Evolutionary conservation across 2,888 invertebrate genomes (phyloP).

Genomic region (Hypena proboscidalis): DNA sequence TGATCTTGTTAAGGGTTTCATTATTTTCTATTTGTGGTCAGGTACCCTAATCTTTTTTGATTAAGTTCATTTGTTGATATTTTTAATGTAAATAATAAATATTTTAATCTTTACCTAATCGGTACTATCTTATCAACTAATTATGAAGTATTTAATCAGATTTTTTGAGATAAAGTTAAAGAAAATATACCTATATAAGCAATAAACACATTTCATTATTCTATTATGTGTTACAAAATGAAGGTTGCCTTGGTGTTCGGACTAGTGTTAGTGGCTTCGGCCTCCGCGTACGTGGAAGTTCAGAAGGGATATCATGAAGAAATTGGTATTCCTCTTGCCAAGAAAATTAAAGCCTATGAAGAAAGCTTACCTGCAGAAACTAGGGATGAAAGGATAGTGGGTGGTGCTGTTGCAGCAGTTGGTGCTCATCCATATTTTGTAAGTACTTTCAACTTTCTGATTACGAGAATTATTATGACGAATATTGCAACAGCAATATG

Average conservation of each 20-base stretch:
- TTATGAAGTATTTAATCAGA: no score
- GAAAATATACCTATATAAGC: slow-evolving; percentile 20
- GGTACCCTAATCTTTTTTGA: no score
- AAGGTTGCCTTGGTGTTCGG: slow-evolving; percentile 37
- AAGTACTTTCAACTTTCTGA: slow-evolving; percentile 17
- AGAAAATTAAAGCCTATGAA: slow-evolving; percentile 55
- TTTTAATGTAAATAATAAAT: no score
- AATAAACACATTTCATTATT: neutral
- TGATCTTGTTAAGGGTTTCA: no score
- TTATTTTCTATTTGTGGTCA: no score
- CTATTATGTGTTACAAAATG: slow-evolving; percentile 36
- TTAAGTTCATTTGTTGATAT: no score
- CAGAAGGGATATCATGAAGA: slow-evolving; percentile 52
- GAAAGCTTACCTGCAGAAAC: slow-evolving; percentile 20
- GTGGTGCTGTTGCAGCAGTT: slow-evolving; percentile 50
- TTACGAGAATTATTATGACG: no score
- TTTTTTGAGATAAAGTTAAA: slow-evolving; percentile 3
- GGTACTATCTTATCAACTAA: no score
- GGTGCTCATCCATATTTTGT: slow-evolving; percentile 58
- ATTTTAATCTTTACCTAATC: no score
- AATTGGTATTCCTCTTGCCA: slow-evolving; percentile 62
- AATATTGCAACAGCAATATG: no score
- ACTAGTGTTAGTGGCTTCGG: slow-evolving; percentile 41
- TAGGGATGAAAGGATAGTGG: slow-evolving; percentile 51
- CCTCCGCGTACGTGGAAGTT: slow-evolving; percentile 39